Percentiles rank a stretch among this genome's conserved stretches.
These are phyloP conservation scores for Vireo griseus DNA, from an alignment of 2,797 vertebrate genomes.

Conservation along the genomic window DNA sequence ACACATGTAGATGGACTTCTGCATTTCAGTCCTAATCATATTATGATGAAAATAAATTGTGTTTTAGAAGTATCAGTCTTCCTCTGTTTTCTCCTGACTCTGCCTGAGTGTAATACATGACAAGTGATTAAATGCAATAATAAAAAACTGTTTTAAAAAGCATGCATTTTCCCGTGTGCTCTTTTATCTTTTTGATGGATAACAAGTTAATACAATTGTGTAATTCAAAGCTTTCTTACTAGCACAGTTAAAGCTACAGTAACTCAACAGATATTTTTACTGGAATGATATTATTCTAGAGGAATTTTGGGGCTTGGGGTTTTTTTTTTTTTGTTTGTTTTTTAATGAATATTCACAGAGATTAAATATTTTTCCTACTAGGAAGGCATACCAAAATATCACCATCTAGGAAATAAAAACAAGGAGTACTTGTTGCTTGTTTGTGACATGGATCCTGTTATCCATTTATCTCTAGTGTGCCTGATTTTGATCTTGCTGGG, in stretches of 20 bases:
- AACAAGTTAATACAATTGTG: neutral
- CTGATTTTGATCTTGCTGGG: neutral
- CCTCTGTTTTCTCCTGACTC: neutral
- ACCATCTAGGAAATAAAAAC: neutral
- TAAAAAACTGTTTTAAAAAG: neutral
- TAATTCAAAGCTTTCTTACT: conserved; percentile 3
- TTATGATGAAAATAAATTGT: neutral
- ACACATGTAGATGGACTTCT: neutral
- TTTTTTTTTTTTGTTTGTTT: neutral
- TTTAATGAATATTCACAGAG: neutral
- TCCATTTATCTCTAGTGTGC: neutral
- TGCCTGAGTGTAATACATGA: neutral
- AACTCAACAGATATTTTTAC: conserved; percentile 31
- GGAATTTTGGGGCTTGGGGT: neutral
- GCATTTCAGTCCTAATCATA: neutral
- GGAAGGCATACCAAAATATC: neutral
- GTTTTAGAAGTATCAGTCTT: neutral
- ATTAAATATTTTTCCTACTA: neutral
- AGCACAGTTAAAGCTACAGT: conserved; percentile 29
- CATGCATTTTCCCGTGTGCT: neutral
- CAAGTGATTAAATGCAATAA: neutral
- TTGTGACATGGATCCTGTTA: neutral
- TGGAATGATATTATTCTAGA: conserved; percentile 12
- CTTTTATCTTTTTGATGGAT: conserved; percentile 23
- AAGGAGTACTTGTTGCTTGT: neutral